Evolutionary conservation across 2,888 invertebrate genomes (phyloP).

Genomic region (Hedychridium roseum): DNA sequence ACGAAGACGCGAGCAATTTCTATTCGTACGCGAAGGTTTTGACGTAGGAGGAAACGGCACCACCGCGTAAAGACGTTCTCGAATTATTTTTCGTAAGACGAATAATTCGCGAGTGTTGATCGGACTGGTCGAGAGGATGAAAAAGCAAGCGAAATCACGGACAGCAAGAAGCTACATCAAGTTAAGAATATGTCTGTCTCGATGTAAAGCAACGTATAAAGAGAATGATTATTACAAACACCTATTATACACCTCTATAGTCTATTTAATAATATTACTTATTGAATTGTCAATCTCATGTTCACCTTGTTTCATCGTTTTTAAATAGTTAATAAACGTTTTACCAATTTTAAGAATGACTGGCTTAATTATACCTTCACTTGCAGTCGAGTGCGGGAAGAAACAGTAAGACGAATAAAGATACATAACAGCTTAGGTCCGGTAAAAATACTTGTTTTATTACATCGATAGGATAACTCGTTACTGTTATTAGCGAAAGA

Average conservation of each 20-base stretch:
- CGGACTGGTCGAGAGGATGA: no score
- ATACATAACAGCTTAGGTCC: no score
- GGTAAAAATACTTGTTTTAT: constrained; percentile 51
- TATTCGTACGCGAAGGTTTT: no score
- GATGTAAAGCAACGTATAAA: constrained; percentile 50
- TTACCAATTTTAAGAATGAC: constrained; percentile 59
- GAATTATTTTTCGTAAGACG: no score
- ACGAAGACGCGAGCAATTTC: no score
- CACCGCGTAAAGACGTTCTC: no score
- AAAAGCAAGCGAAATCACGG: no score
- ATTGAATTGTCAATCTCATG: constrained; percentile 63
- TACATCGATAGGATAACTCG: constrained; percentile 48
- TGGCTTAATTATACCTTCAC: no score
- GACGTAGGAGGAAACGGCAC: no score
- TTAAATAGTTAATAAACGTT: constrained; percentile 63
- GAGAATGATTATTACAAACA: constrained; percentile 46
- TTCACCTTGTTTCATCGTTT: constrained; percentile 63
- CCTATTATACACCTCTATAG: constrained; percentile 63
- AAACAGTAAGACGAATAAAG: no score
- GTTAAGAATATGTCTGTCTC: constrained; percentile 45
- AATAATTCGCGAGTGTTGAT: no score
- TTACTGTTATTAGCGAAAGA: constrained; percentile 48
- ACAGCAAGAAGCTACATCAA: constrained; percentile 41
- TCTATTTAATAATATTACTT: constrained; percentile 63
- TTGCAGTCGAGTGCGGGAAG: no score